Percentiles rank a stretch among this genome's conserved stretches.
Evolutionary conservation across 1,140 invertebrate genomes (phyloP).

Genomic region (Cepaea nemoralis): DNA sequence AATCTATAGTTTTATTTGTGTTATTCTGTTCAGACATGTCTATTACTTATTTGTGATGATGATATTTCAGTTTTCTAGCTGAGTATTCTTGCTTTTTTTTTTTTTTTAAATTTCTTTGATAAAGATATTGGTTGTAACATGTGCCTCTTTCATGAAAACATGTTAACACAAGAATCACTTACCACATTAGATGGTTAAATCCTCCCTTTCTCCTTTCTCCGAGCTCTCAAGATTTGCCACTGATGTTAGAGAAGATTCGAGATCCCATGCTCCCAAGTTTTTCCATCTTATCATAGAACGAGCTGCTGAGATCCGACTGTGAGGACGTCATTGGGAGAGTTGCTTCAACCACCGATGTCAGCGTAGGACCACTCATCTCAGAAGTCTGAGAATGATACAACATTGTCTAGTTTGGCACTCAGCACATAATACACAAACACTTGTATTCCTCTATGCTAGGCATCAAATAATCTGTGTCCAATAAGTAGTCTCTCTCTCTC

Average conservation of each 20-base stretch:
- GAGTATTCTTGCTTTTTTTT: no score
- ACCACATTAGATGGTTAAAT: not conserved
- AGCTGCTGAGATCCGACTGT: slow-evolving; percentile 54
- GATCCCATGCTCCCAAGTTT: slow-evolving; percentile 59
- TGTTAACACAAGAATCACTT: not conserved
- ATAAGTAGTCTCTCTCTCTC: no score
- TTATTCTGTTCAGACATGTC: no score
- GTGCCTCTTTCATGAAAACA: no score
- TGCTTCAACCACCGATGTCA: slow-evolving; percentile 60
- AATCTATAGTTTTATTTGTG: no score
- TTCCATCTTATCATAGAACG: slow-evolving; percentile 64
- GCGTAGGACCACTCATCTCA: slow-evolving; percentile 7
- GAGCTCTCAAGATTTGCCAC: slow-evolving; percentile 52
- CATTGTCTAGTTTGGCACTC: not conserved
- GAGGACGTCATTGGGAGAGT: slow-evolving; percentile 55
- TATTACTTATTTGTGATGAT: no score
- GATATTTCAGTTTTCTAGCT: no score
- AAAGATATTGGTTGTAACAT: no score
- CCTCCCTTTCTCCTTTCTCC: not conserved
- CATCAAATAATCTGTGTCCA: no score
- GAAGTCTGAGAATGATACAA: not conserved
- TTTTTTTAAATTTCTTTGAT: no score
- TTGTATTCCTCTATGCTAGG: no score
- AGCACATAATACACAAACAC: not conserved
- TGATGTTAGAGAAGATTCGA: slow-evolving; percentile 63